phyloP scores from a whole-genome alignment of 2,797 vertebrate genomes.

The Platyrinchus mystaceus region DNA sequence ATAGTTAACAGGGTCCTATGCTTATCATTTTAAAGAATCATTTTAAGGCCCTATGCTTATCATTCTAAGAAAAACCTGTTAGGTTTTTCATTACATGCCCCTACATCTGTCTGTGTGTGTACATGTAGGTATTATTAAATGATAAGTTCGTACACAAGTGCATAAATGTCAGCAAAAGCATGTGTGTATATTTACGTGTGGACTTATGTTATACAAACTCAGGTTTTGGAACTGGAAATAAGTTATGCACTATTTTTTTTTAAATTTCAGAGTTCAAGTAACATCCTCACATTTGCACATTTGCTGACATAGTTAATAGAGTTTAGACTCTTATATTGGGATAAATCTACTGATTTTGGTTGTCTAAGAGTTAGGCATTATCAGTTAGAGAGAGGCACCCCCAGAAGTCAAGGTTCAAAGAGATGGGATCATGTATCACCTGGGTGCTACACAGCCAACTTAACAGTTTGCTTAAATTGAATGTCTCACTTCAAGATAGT shows the following conservation, averaged over 20 bases:
- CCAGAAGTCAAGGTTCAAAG: neutral
- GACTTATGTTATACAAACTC: neutral
- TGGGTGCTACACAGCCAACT: neutral
- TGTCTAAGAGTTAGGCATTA: neutral
- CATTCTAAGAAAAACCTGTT: neutral
- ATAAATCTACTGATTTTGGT: neutral
- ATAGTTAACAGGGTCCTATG: neutral
- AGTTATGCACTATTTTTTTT: neutral
- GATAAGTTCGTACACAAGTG: neutral
- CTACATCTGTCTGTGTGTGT: neutral
- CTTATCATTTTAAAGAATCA: neutral
- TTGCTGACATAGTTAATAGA: neutral
- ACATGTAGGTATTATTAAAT: neutral
- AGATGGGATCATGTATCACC: neutral
- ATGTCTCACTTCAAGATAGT: neutral
- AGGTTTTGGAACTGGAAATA: neutral
- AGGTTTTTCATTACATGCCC: neutral
- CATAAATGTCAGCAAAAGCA: neutral
- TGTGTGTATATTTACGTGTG: neutral
- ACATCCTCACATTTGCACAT: accelerated
- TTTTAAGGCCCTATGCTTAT: neutral
- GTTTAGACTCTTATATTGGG: neutral
- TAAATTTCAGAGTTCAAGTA: neutral
- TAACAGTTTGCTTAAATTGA: neutral
- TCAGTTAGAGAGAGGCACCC: neutral